phyloP scores from a whole-genome alignment of 2,797 vertebrate species.

The Garrulus glandarius region DNA sequence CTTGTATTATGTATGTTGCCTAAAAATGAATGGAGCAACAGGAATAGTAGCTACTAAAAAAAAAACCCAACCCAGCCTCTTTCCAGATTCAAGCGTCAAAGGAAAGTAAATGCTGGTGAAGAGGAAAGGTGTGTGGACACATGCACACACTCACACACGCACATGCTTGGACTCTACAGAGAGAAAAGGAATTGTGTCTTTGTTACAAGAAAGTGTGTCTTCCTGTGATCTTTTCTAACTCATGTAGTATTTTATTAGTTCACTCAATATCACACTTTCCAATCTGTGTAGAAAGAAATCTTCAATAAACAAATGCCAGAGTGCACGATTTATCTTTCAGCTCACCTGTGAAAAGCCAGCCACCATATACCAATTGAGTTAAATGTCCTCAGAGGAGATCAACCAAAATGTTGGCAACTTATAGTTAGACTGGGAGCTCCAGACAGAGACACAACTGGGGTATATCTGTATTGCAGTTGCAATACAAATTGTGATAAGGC shows the following conservation, averaged over 20 bases:
- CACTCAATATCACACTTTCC: neutral
- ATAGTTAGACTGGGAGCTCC: neutral
- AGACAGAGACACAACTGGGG: neutral
- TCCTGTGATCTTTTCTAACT: neutral
- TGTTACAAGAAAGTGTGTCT: neutral
- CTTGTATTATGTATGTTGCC: neutral
- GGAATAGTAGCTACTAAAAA: neutral
- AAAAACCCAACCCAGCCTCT: neutral
- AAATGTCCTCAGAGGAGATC: neutral
- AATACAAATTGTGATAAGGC: neutral
- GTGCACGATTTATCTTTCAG: neutral
- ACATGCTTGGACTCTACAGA: neutral
- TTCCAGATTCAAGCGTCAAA: neutral
- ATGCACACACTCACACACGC: too few relatives aligned
- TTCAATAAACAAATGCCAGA: neutral
- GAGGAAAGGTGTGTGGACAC: neutral
- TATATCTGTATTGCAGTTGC: fast-evolving
- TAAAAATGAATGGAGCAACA: neutral
- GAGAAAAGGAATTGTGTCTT: neutral
- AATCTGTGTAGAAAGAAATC: neutral
- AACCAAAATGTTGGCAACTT: neutral
- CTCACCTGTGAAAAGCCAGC: neutral
- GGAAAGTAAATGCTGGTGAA: neutral
- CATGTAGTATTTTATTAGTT: constrained; percentile 13
- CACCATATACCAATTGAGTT: neutral